Evolutionary conservation across 2,888 invertebrate species (phyloP), one percentile per base, ranked within the genome.

Genomic region (Lepetodrilus schrolli): DNA sequence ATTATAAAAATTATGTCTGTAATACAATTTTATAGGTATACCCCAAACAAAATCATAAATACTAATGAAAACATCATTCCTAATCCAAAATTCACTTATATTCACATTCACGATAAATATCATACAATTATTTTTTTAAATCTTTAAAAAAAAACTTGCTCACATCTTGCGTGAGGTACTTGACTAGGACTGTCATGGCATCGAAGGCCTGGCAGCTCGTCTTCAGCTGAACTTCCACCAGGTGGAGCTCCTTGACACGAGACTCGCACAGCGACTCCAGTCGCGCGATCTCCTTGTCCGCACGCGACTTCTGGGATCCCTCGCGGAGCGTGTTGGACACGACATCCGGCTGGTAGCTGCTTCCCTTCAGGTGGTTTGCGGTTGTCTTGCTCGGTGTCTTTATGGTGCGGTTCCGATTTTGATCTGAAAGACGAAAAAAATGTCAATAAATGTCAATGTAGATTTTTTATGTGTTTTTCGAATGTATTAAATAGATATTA

Each of bases 141-240:
- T 43, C 43, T 43, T 13, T 17, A 43, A 43, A n/a, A n/a, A n/a
- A n/a, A n/a, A n/a, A n/a, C n/a, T n/a, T n/a, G n/a, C 85, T 88
- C 85, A 93, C 93, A 90, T 92, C 91, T 78, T 91, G 88, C 58
- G 95, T 95, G 89, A 96, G 93, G 91, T 96, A 95, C 90, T 96
- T 95, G 82, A 96, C 94, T 80, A 96, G 93, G 80, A 95, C 94
- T 77, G 95, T 94, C 85, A 97, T 93, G 49, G 96, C 96, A 91
- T 96, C 95, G 71, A 95, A 93, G 74, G 95, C 94, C 83, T 93
- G 93, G 66, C 94, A 92, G 66, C 92, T 90, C 76, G 91, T 90
- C 79, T 91, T 91, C 76, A 90, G 84, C 78, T 91, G 87, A 74
- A 89, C 84, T 77, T 86, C 88, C 49, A 87, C 80, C 43, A 83